Conservation (phyloP, 2,797 vertebrate species). For the Agapornis canus region DNA sequence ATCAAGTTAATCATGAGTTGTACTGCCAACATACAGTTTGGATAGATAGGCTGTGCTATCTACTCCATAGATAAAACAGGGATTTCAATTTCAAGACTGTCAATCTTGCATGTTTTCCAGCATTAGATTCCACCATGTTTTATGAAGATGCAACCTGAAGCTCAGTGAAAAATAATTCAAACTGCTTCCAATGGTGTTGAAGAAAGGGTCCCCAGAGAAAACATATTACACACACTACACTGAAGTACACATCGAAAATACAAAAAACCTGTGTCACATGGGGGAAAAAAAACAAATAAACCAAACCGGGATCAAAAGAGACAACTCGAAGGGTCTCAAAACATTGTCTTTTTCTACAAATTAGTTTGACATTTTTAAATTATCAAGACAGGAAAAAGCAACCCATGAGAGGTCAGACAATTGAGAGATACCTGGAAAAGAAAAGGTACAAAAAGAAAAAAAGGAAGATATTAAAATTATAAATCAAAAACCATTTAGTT, state of each 20-base stretch:
- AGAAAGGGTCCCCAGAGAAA: background rate
- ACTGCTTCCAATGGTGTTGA: background rate
- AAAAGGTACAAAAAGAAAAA: background rate
- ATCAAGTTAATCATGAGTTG: background rate
- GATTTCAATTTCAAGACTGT: conserved; percentile 37
- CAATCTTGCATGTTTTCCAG: conserved; percentile 3
- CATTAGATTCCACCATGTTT: background rate
- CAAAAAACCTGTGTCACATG: background rate
- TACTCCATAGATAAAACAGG: conserved; percentile 3
- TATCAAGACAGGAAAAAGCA: background rate
- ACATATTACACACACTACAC: background rate
- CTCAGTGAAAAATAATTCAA: background rate
- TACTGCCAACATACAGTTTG: background rate
- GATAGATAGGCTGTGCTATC: background rate
- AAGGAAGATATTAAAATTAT: background rate
- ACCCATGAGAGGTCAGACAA: background rate
- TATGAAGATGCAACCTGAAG: background rate
- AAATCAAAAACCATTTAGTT: conserved; percentile 18
- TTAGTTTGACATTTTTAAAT: background rate
- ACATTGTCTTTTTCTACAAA: background rate
- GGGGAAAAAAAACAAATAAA: background rate
- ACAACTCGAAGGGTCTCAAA: background rate
- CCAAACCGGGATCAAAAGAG: background rate
- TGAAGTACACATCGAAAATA: background rate
- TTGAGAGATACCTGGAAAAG: background rate